Base-by-base conservation (phyloP, 2,113 vertebrate species). In the Heterocephalus glaber region DNA sequence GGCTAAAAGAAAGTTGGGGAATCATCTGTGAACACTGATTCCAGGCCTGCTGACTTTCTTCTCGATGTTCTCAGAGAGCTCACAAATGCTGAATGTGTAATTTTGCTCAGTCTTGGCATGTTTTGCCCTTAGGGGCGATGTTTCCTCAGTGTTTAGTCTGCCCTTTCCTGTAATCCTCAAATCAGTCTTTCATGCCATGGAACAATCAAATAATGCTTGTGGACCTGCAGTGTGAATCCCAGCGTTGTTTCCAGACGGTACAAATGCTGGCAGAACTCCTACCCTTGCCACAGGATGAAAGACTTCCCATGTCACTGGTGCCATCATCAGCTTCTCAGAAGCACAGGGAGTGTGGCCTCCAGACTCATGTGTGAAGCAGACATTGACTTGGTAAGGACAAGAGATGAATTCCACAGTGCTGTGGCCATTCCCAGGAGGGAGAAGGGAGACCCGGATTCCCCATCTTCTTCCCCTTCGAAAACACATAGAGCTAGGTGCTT, bases 251-350 rank as follows among this genome's bases (percentile, higher is more conserved):
- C 87, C 81, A 90, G 84, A 87, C 70, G 41, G 63, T 13, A 28
- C 74, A 76, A 60, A 96, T 63, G 44, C 13, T 92, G 65, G 83
- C 89, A 92, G 89, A 86, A 81, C 63, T 60, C 8, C 4, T 56
- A 44, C 83, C 68, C 83, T 93, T 41, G 86, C 92, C 90, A 95
- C 65, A 30, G 86, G 80, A 77, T 65, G 47, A 70, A 79, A 93
- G 93, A 95, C 44, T 24, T 87, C 80, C 94, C 52, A 12, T 81
- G 63, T 96, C 81, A 89, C 86, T 58, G 44, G 79, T 83, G 70
- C 61, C 81, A 56, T 86, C 90, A 24, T 90, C 63, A 66, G 3
- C 85, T 84, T 96, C 94, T 93, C 65, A 60, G n/a, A 95, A 89
- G 81, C 66, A 30, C 28, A 16, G 17, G 84, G 89, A 91, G 16